Evolutionary conservation across 2,888 invertebrate species (phyloP).

Genomic region (Eurois occulta): DNA sequence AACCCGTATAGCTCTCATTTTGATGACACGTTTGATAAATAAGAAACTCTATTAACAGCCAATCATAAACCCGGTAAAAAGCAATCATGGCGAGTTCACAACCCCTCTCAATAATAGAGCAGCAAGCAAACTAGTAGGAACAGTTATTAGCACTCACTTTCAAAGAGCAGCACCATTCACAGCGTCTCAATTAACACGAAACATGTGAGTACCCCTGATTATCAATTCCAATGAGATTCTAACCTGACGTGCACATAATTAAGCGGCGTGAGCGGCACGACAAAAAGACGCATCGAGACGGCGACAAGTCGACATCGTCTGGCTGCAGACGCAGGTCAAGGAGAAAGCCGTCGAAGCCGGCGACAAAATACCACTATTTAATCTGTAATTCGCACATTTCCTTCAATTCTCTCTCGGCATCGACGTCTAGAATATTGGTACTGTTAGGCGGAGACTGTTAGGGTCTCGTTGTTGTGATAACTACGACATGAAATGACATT

Average conservation of each 20-base stretch:
- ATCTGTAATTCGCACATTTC: conserved; percentile 51
- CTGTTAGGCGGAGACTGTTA: conserved; percentile 21
- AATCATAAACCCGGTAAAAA: conserved; percentile 6
- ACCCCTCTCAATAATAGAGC: conserved; percentile 6
- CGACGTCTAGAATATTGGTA: not conserved
- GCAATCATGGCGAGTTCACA: conserved; percentile 19
- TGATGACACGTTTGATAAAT: conserved; percentile 19
- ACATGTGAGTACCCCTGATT: conserved; percentile 55
- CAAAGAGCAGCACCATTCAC: conserved; percentile 40
- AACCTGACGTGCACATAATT: conserved; percentile 61
- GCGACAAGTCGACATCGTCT: conserved; percentile 62
- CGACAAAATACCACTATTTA: conserved; percentile 62
- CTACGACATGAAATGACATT: conserved; percentile 24
- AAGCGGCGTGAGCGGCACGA: conserved; percentile 59
- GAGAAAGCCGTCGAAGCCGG: conserved; percentile 72
- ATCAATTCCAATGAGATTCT: conserved; percentile 63
- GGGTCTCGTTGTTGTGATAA: conserved; percentile 17
- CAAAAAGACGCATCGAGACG: conserved; percentile 65
- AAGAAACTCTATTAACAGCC: conserved; percentile 1
- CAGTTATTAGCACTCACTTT: conserved; percentile 48
- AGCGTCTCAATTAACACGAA: conserved; percentile 53
- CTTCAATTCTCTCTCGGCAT: conserved; percentile 28
- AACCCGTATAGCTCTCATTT: not conserved
- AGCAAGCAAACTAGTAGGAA: conserved; percentile 14
- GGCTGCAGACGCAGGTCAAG: conserved; percentile 77